Evolutionary conservation across 2,797 vertebrate genomes (phyloP).

Genomic region (Sparidentex hasta): DNA sequence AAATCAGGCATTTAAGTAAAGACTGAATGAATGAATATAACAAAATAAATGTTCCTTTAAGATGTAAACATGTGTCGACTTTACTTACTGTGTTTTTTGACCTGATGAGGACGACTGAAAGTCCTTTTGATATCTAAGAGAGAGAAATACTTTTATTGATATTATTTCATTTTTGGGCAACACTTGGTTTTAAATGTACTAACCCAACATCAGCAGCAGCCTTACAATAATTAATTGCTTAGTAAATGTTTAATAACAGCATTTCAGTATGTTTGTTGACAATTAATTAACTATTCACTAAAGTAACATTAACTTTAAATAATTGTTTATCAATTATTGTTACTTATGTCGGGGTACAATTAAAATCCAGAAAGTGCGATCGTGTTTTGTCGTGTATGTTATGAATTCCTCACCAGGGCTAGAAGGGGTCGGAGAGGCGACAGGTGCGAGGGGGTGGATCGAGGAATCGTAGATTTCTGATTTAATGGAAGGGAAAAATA

Average conservation of each 20-base stretch:
- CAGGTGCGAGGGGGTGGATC: slow-evolving; percentile 59
- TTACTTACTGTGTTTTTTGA: slow-evolving; percentile 96
- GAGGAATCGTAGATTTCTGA: slow-evolving; percentile 81
- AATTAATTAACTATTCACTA: too few species aligned
- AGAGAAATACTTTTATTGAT: not conserved
- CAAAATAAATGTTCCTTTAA: not conserved
- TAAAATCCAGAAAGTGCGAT: not conserved
- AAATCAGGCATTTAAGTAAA: too few species aligned
- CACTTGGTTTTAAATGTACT: too few species aligned
- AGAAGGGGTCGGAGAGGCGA: slow-evolving; percentile 73
- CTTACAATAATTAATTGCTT: too few species aligned
- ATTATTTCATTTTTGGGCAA: too few species aligned
- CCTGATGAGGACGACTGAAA: slow-evolving; percentile 86
- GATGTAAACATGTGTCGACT: not conserved
- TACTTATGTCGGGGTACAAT: not conserved
- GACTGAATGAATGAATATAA: not conserved
- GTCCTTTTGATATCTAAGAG: slow-evolving; percentile 88
- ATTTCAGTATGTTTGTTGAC: too few species aligned
- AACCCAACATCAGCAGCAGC: too few species aligned
- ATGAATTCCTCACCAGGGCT: slow-evolving; percentile 78
- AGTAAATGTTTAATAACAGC: too few species aligned
- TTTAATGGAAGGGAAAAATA: not conserved
- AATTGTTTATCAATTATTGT: too few species aligned
- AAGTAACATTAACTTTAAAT: too few species aligned
- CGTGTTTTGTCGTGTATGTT: not conserved